Base-by-base conservation (phyloP, 2,797 vertebrate genomes). In the Phrynocephalus forsythii region DNA sequence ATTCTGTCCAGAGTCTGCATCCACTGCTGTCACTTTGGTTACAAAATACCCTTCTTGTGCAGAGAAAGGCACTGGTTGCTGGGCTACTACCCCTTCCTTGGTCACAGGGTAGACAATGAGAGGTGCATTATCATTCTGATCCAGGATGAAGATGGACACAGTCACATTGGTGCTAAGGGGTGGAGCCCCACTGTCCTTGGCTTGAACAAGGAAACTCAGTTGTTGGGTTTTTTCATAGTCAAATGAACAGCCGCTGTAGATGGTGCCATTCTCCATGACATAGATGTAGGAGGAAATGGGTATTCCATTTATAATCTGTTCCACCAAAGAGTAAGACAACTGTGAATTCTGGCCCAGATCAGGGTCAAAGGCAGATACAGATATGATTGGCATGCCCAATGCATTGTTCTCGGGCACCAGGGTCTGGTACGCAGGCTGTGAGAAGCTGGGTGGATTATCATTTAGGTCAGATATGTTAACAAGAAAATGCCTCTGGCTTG, bases 1-100 rank as follows among this genome's bases (percentile, higher is more conserved):
- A 33, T 98, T 98, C 93, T 97, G 96, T 24, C 98, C 98, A 44
- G 97, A 97, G 95, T 98, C 97, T 5, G 96, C 95, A 91, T 98
- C 97, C 80, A 97, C 94, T 68, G 95, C 97, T 10, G 97, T 97
- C 20, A 98, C 96, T 94, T 98, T 98, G 88, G 93, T 97, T 69
- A 98, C 94, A 18, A 97, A 91, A 86, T 97, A 94, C 1, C 97
- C 97, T 18, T 96, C 91, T 3, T 93, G 86, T 0, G 95, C 96
- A 79, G 96, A 97, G 52, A 95, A 96, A 1, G 97, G 96, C 63
- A 97, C 92, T 44, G 92, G 96, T 20, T 98, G 95, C 87, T 96
- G 95, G 79, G 97, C 90, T 67, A 95, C 93, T 52, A 93, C 91
- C 11, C 97, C 97, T 87, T 95, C 96, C 24, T 95, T 92, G 89